Evolutionary conservation across 1,140 invertebrate species (phyloP).

Genomic region (Drosophila jambulina): DNA sequence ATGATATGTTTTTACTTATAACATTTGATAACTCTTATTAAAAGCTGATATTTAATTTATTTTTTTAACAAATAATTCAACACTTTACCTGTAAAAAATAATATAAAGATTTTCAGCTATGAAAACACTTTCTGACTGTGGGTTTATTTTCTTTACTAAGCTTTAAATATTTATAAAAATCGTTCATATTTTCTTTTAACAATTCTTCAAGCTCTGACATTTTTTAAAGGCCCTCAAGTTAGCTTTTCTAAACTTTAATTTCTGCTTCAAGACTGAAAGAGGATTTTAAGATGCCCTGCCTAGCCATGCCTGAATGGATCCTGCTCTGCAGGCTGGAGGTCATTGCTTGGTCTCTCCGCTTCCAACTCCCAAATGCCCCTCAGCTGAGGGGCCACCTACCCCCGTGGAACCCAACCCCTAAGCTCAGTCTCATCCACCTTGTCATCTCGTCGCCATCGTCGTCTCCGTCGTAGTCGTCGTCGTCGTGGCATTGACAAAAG

Average conservation of each 20-base stretch:
- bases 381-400: not conserved
- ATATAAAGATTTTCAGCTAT: too few relatives aligned
- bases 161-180: too few relatives aligned
- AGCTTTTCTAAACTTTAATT: conserved; percentile 20
- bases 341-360: conserved; percentile 43
- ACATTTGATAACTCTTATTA: too few relatives aligned
- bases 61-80: not conserved
- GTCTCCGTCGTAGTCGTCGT: conserved; percentile 14
- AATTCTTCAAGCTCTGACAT: not conserved
- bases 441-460: conserved; percentile 7
- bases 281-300: conserved; percentile 14
- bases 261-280: not conserved
- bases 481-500: conserved; percentile 58
- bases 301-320: conserved; percentile 28
- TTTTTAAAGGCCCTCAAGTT: not conserved
- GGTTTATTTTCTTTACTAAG: too few relatives aligned
- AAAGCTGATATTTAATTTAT: not conserved
- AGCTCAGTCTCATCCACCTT: conserved; percentile 2
- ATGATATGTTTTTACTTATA: too few relatives aligned
- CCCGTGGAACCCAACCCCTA: conserved; percentile 1
- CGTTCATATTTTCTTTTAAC: not conserved
- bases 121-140: too few relatives aligned
- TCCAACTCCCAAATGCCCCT: conserved; percentile 23
- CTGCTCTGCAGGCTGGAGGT: conserved; percentile 31
- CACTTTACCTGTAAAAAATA: too few relatives aligned